A percentile compares a stretch with the other conserved stretches of the same genome.
Evolutionary conservation across 2,888 invertebrate genomes (phyloP).

Genomic region (Cyaniris semiargus): DNA sequence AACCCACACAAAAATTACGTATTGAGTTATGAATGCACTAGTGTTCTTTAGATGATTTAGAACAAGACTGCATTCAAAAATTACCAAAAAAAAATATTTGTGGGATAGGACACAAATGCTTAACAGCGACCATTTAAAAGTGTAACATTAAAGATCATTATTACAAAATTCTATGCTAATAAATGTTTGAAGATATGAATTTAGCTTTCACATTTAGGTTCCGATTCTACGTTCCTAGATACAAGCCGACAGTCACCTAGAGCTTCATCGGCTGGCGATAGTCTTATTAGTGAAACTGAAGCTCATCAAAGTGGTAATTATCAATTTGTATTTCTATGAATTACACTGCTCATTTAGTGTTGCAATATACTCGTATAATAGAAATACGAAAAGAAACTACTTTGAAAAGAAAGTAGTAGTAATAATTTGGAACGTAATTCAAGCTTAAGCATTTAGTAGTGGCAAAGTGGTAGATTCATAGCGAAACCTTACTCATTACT

Average conservation of each 20-base stretch:
- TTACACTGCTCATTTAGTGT: background rate
- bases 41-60: too few relatives aligned
- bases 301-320: slow-evolving; percentile 77
- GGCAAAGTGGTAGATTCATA: slow-evolving; percentile 80
- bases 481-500: slow-evolving; percentile 76
- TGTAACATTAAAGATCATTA: too few relatives aligned
- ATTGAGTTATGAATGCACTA: too few relatives aligned
- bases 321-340: slow-evolving; percentile 28
- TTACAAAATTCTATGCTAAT: background rate
- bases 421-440: slow-evolving; percentile 38
- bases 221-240: slow-evolving; percentile 74
- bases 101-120: too few relatives aligned
- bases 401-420: background rate
- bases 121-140: too few relatives aligned
- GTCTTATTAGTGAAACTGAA: slow-evolving; percentile 72
- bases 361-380: background rate
- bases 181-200: background rate
- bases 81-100: too few relatives aligned
- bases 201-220: slow-evolving; percentile 55
- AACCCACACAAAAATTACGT: too few relatives aligned
- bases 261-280: slow-evolving; percentile 74
- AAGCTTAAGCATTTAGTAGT: slow-evolving; percentile 71
- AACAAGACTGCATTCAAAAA: too few relatives aligned
- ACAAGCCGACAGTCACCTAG: slow-evolving; percentile 72
- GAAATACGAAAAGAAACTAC: background rate